Conservation (phyloP, 2,113 vertebrate species). For the Albula glossodonta region DNA sequence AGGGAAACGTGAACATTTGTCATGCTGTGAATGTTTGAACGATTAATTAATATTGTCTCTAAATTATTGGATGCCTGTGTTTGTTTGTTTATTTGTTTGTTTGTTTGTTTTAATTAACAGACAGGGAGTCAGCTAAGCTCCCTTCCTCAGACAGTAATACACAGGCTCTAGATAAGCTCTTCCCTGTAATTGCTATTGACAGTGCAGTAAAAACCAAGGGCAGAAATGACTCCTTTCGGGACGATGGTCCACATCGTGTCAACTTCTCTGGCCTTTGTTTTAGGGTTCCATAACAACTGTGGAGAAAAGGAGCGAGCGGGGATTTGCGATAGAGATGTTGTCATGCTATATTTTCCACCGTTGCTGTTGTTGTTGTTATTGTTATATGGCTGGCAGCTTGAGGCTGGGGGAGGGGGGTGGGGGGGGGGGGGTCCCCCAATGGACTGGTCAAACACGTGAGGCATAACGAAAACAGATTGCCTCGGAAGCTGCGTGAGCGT, state of each 20-base stretch:
- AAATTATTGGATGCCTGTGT: conserved; percentile 18
- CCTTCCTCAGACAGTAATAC: conserved; percentile 52
- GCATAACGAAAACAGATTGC: conserved; percentile 45
- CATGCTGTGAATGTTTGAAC: not conserved
- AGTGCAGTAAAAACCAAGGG: conserved; percentile 55
- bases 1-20: too few relatives aligned
- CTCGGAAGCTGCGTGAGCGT: conserved; percentile 30
- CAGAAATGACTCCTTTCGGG: conserved; percentile 45
- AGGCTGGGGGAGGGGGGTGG: too few relatives aligned
- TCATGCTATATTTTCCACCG: conserved; percentile 21
- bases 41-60: not conserved
- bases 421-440: conserved; percentile 14
- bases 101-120: conserved; percentile 47
- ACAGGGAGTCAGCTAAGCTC: conserved; percentile 39
- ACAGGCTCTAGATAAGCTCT: conserved; percentile 57
- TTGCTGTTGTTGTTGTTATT: conserved; percentile 19
- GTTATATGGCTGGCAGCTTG: not conserved
- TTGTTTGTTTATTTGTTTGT: conserved; percentile 54
- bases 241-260: conserved; percentile 20
- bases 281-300: conserved; percentile 22
- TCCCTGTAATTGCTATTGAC: conserved; percentile 69
- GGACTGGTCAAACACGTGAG: conserved; percentile 25
- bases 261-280: conserved; percentile 19
- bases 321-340: conserved; percentile 34
- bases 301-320: conserved; percentile 31